phyloP scores from a whole-genome alignment of 2,797 vertebrate species.

The Chaunax sp. region DNA sequence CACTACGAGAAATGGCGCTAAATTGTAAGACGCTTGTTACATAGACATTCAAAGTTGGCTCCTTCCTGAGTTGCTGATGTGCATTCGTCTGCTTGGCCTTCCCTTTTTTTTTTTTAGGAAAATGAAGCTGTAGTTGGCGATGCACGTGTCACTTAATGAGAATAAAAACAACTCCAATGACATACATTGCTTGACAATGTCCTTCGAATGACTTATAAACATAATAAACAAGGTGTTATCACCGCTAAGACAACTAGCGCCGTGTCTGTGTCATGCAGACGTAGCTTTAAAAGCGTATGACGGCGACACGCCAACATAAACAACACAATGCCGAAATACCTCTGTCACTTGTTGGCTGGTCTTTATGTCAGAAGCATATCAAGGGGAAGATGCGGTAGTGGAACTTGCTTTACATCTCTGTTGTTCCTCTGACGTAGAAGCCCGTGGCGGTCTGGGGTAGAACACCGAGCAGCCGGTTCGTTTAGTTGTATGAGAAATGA shows the following conservation, averaged over 20 bases:
- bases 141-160: not conserved
- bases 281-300: conserved; percentile 11
- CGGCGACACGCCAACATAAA: conserved; percentile 16
- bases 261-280: conserved; percentile 3
- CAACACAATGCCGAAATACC: conserved; percentile 70
- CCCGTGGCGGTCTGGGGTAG: conserved; percentile 43
- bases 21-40: not conserved
- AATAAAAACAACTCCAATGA: not conserved
- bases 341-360: conserved; percentile 72
- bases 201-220: conserved; percentile 9
- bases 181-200: not conserved
- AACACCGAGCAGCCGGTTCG: conserved; percentile 42
- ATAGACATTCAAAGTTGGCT: conserved; percentile 33
- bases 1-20: no score
- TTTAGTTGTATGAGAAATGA: conserved; percentile 59
- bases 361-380: conserved; percentile 68
- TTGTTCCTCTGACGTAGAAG: conserved; percentile 57
- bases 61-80: conserved; percentile 37
- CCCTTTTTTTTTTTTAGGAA: not conserved
- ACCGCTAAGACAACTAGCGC: not conserved
- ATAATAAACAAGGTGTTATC: not conserved
- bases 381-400: conserved; percentile 64
- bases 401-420: conserved; percentile 73
- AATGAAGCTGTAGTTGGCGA: not conserved
- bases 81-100: conserved; percentile 14